Percentiles rank a stretch among this genome's conserved stretches.
Conservation (phyloP, 2,797 vertebrate genomes). For the Sebastes matsubarae region DNA sequence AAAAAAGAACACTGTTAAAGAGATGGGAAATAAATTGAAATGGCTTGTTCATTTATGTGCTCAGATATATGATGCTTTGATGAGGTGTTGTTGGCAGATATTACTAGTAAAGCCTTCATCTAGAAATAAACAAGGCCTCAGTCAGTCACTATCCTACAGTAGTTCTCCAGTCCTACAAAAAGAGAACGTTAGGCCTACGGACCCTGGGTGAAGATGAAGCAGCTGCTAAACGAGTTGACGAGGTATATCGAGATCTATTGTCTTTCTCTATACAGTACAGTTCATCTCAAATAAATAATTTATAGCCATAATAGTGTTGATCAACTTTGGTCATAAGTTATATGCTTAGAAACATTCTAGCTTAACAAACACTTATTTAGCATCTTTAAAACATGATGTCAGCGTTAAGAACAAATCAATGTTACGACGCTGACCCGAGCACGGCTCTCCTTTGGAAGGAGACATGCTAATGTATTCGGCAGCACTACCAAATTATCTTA, state of each 20-base stretch:
- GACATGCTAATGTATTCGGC: slow-evolving; percentile 70
- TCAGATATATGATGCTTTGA: slow-evolving; percentile 82
- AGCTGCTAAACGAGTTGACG: slow-evolving; percentile 84
- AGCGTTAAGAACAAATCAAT: slow-evolving; percentile 62
- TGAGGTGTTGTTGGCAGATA: slow-evolving; percentile 84
- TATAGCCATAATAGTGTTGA: slow-evolving; percentile 85
- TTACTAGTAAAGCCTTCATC: slow-evolving; percentile 83
- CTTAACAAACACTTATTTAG: slow-evolving; percentile 81
- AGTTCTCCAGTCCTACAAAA: slow-evolving; percentile 71
- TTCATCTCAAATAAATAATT: slow-evolving; percentile 85
- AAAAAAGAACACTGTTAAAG: slow-evolving; percentile 67
- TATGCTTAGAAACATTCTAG: slow-evolving; percentile 84
- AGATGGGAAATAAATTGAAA: slow-evolving; percentile 83
- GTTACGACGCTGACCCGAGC: slow-evolving; percentile 60
- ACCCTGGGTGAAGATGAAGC: slow-evolving; percentile 83
- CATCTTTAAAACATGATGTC: slow-evolving; percentile 74
- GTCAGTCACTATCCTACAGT: slow-evolving; percentile 82
- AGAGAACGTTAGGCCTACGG: slow-evolving; percentile 77
- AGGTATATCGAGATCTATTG: slow-evolving; percentile 85
- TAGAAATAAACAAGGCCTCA: slow-evolving; percentile 82
- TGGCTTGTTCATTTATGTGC: slow-evolving; percentile 85
- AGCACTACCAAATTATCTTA: slow-evolving; percentile 75
- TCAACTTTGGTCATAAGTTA: slow-evolving; percentile 86
- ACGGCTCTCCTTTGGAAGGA: slow-evolving; percentile 73
- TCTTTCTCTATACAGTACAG: slow-evolving; percentile 85